Percentiles rank a stretch among this genome's conserved stretches.
These are phyloP conservation scores for Pelagia noctiluca DNA, from an alignment of 30 jellyfish, hydroid and myxozoan species.

Conservation along the genomic window DNA sequence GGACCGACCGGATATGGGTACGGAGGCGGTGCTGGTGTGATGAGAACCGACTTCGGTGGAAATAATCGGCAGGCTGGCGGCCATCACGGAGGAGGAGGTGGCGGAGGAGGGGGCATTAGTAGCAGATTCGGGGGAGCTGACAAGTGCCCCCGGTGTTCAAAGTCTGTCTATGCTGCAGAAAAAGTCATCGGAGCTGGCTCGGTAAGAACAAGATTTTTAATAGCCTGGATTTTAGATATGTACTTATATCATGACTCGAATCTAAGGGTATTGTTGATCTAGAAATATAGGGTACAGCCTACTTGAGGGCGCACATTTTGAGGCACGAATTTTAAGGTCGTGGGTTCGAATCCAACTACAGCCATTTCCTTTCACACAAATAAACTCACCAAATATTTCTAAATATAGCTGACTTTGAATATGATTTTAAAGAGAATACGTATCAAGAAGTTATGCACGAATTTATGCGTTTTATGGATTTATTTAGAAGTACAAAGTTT, in stretches of 20 bases:
- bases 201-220: slow-evolving; percentile 42
- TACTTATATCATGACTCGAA: too few species aligned
- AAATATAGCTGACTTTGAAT: too few species aligned
- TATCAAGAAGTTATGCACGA: not conserved
- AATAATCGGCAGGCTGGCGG: slow-evolving; percentile 11
- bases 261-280: too few species aligned
- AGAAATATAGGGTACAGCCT: too few species aligned
- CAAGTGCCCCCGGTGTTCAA: slow-evolving; percentile 90
- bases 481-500: not conserved
- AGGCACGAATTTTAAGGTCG: too few species aligned
- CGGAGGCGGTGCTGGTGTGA: slow-evolving; percentile 71
- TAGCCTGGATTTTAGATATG: too few species aligned
- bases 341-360: too few species aligned
- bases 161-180: slow-evolving; percentile 92
- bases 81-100: slow-evolving; percentile 37
- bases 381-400: too few species aligned
- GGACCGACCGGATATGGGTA: slow-evolving; percentile 67
- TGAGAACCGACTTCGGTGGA: slow-evolving; percentile 69
- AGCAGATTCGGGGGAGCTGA: slow-evolving; percentile 77
- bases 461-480: too few species aligned
- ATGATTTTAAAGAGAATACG: not conserved
- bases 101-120: slow-evolving; percentile 60
- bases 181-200: slow-evolving; percentile 84
- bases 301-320: too few species aligned
- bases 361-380: too few species aligned